phyloP scores from a whole-genome alignment of 2,888 invertebrate genomes.

The Omphaloscelis lunosa region DNA sequence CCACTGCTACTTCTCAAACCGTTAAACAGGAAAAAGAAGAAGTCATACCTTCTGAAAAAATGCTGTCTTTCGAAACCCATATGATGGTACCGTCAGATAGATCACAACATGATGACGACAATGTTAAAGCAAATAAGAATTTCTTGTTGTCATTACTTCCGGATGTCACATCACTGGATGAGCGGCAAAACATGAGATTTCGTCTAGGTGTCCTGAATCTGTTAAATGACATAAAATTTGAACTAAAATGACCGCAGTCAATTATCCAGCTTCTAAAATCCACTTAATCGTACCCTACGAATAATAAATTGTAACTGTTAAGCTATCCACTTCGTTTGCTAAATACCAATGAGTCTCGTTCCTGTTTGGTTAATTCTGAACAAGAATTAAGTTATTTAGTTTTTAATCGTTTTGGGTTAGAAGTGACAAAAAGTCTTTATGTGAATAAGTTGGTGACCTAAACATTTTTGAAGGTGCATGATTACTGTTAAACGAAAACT shows the following conservation, averaged over 20 bases:
- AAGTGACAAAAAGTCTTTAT: background rate
- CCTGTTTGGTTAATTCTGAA: constrained; percentile 1
- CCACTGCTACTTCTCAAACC: background rate
- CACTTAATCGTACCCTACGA: background rate
- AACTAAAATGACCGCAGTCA: constrained; percentile 2
- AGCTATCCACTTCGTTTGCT: constrained; percentile 19
- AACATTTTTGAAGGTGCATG: background rate
- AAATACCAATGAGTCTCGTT: constrained; percentile 26
- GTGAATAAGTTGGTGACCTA: too few species aligned
- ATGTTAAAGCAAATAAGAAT: constrained; percentile 44
- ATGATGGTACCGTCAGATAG: background rate
- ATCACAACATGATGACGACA: constrained; percentile 12
- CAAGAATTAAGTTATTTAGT: background rate
- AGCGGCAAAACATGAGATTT: constrained; percentile 49
- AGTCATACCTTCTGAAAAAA: background rate
- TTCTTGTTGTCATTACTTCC: constrained; percentile 57
- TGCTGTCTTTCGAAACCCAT: constrained; percentile 16
- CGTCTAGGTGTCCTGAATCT: constrained; percentile 58
- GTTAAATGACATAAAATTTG: constrained; percentile 52
- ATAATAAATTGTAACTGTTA: constrained; percentile 22
- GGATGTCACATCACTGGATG: constrained; percentile 47
- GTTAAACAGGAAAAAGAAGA: constrained; percentile 40
- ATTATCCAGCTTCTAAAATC: background rate
- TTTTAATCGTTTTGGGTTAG: background rate
- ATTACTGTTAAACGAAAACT: background rate